These are phyloP conservation scores for Physocephala rufipes DNA, from an alignment of 2,888 invertebrate genomes.

Conservation along the genomic window DNA sequence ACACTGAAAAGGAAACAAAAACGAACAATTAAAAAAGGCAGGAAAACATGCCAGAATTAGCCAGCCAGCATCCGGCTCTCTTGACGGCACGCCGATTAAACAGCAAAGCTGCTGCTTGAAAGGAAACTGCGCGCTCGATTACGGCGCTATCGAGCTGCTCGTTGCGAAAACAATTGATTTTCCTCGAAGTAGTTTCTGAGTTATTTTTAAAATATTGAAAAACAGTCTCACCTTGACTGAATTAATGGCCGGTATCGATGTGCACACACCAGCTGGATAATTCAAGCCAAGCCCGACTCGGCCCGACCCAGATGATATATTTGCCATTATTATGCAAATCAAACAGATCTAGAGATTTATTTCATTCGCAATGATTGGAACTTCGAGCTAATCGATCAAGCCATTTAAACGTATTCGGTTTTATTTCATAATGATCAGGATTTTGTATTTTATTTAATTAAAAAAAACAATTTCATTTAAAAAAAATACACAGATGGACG, in stretches of 20 bases:
- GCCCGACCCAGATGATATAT: too few species aligned
- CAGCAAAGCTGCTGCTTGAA: neutral
- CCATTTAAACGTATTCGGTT: too few species aligned
- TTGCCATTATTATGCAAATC: neutral
- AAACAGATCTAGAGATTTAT: neutral
- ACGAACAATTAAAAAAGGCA: neutral
- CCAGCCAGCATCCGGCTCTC: slow-evolving; percentile 7
- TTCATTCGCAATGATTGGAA: too few species aligned
- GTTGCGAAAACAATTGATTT: neutral
- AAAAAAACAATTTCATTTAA: too few species aligned
- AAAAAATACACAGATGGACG: too few species aligned
- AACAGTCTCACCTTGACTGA: slow-evolving; percentile 6
- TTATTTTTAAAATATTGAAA: neutral
- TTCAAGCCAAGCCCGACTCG: neutral
- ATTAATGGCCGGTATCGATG: neutral
- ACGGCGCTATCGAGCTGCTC: neutral
- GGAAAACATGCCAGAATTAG: too few species aligned
- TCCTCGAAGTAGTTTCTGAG: neutral
- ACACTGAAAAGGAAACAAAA: neutral
- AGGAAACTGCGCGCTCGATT: neutral
- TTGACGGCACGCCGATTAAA: neutral
- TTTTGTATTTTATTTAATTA: too few species aligned
- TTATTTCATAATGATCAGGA: too few species aligned
- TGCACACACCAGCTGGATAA: too few species aligned
- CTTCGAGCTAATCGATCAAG: too few species aligned